Evolutionary conservation across 2,113 vertebrate genomes (phyloP).

Genomic region (Cryptomyrus ogoouensis): DNA sequence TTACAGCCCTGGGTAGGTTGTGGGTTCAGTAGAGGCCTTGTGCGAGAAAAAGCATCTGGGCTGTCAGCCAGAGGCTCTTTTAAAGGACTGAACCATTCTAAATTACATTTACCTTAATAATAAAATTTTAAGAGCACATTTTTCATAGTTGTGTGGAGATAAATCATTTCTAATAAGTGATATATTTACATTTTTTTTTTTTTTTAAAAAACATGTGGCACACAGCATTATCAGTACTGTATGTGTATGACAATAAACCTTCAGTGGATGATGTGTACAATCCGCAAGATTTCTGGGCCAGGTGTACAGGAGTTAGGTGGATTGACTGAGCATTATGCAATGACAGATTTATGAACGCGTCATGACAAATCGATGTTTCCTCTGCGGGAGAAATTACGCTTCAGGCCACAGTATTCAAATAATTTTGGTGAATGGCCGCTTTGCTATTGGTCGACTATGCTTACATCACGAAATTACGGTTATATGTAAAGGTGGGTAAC

Average conservation of each 20-base stretch:
- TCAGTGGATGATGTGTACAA: not conserved
- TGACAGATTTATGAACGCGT: not conserved
- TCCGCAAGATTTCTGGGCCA: not conserved
- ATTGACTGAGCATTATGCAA: not conserved
- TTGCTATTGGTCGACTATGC: not conserved
- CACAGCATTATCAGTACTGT: not conserved
- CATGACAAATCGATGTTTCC: conserved; percentile 10
- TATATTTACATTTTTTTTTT: not conserved
- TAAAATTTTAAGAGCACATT: not conserved
- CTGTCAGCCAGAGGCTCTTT: not conserved
- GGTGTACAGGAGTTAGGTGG: not conserved
- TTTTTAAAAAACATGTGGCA: not conserved
- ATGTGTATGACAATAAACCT: not conserved
- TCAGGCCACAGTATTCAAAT: conserved; percentile 9
- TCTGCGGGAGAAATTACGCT: not conserved
- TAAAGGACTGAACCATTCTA: not conserved
- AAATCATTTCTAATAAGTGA: not conserved
- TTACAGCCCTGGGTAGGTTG: not conserved
- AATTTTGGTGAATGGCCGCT: not conserved
- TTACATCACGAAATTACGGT: not conserved
- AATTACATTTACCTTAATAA: not conserved
- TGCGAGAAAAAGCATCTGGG: not conserved
- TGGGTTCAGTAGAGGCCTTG: not conserved
- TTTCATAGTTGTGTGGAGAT: not conserved
- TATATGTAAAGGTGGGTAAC: not conserved